Evolutionary conservation across 2,113 vertebrate species (phyloP).

Genomic region (Forbesichthys agassizii): DNA sequence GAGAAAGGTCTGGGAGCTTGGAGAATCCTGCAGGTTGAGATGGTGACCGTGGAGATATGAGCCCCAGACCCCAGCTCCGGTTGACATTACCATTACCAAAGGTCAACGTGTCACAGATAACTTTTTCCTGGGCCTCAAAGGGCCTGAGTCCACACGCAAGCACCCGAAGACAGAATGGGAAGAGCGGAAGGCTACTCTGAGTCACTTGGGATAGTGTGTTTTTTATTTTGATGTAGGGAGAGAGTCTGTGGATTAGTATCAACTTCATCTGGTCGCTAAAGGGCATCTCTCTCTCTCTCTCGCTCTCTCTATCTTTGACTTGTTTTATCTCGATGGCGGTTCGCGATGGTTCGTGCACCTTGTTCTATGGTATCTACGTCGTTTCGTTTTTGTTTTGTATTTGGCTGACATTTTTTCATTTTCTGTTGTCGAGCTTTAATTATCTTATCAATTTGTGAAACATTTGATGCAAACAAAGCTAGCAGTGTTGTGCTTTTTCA

Average conservation of each 20-base stretch:
- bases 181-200: not conserved
- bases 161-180: constrained; percentile 27
- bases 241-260: constrained; percentile 41
- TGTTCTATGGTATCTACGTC: too few relatives aligned
- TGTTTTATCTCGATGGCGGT: too few relatives aligned
- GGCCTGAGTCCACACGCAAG: constrained; percentile 31
- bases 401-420: too few relatives aligned
- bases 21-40: constrained; percentile 41
- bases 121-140: constrained; percentile 11
- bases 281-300: constrained; percentile 14
- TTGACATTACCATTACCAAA: constrained; percentile 59
- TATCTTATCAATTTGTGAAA: too few relatives aligned
- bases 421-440: too few relatives aligned
- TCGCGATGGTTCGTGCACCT: too few relatives aligned
- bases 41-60: constrained; percentile 39
- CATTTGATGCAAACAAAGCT: too few relatives aligned
- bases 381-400: too few relatives aligned
- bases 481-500: too few relatives aligned
- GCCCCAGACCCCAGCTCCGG: constrained; percentile 45
- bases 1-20: constrained; percentile 37
- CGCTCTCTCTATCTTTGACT: not conserved
- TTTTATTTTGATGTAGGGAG: not conserved
- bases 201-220: not conserved
- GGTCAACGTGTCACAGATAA: constrained; percentile 66
- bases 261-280: constrained; percentile 44